Percentiles rank a stretch among this genome's conserved stretches.
Conservation (phyloP, 1,140 invertebrate genomes). For the Drosophila lacteicornis region DNA sequence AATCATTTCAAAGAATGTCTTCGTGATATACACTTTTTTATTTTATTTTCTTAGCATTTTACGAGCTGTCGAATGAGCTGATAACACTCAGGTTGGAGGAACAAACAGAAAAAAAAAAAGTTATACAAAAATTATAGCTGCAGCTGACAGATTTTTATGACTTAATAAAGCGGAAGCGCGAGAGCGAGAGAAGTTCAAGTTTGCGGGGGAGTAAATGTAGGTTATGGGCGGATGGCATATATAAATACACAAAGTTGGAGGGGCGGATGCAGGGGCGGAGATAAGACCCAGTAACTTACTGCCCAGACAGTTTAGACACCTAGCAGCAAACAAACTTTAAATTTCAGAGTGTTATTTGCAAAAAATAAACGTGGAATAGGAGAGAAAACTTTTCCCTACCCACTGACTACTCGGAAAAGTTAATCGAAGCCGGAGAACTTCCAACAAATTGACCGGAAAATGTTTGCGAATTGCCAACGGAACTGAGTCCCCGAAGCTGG, state of each 20-base stretch:
- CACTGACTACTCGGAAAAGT: slow-evolving; percentile 64
- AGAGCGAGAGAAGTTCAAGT: slow-evolving; percentile 39
- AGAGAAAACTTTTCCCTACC: slow-evolving; percentile 24
- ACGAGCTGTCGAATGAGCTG: slow-evolving; percentile 63
- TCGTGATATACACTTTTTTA: slow-evolving; percentile 8
- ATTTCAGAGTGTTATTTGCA: slow-evolving; percentile 56
- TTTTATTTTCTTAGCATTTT: slow-evolving; percentile 55
- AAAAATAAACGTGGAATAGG: slow-evolving; percentile 25
- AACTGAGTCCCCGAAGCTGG: slow-evolving; percentile 45
- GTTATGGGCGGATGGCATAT: slow-evolving; percentile 8
- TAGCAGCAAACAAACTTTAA: slow-evolving; percentile 34
- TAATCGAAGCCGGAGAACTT: slow-evolving; percentile 75
- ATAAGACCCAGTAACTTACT: slow-evolving; percentile 51
- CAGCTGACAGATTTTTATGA: slow-evolving; percentile 61
- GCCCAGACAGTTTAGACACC: slow-evolving; percentile 37
- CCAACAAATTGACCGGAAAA: slow-evolving; percentile 79
- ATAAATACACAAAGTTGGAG: slow-evolving; percentile 33
- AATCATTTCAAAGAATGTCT: slow-evolving; percentile 28
- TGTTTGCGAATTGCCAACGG: slow-evolving; percentile 80
- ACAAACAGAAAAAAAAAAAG: background rate
- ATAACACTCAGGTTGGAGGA: slow-evolving; percentile 57
- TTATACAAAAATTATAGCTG: slow-evolving; percentile 42
- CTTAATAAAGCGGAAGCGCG: slow-evolving; percentile 40
- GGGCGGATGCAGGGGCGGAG: background rate
- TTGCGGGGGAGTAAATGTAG: slow-evolving; percentile 35